These are phyloP conservation scores for Bombyx mori DNA, from an alignment of 1,140 invertebrate species.

Conservation along the genomic window ASM3026992v2 NC_085110.1:11007501-11008000, in stretches of 20 bases:
- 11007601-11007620: constrained; percentile 59
- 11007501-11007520: constrained; percentile 41
- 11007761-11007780: constrained; percentile 49
- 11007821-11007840: constrained; percentile 73
- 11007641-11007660: constrained; percentile 52
- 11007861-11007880: constrained; percentile 75
- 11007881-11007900: constrained; percentile 71
- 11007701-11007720: constrained; percentile 60
- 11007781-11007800: constrained; percentile 47
- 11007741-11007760: constrained; percentile 55
- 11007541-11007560: constrained; percentile 67
- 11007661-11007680: constrained; percentile 56
- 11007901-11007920: constrained; percentile 78
- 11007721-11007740: constrained; percentile 50
- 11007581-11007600: constrained; percentile 41
- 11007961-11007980: constrained; percentile 70
- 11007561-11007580: constrained; percentile 56
- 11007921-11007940: constrained; percentile 79
- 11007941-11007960: constrained; percentile 74
- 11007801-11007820: constrained; percentile 69
- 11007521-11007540: constrained; percentile 66
- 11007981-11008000: constrained; percentile 63
- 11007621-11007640: constrained; percentile 64
- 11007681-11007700: constrained; percentile 58
- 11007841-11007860: constrained; percentile 73